Conservation (phyloP, 2,113 vertebrate genomes). For the Pedionomus torquatus region DNA sequence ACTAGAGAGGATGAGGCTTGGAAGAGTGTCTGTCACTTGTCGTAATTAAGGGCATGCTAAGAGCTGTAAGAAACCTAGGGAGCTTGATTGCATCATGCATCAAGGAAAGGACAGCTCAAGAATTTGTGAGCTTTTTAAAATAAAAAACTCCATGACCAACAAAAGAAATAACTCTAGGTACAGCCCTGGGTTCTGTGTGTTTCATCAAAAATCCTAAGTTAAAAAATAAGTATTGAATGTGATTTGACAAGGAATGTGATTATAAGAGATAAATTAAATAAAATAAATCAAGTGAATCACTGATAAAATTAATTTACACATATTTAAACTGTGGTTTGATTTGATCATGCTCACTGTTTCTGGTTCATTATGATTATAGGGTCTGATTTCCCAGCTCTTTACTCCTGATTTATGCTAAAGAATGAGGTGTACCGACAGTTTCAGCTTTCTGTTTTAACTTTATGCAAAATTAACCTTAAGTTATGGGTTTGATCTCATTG, state of each 20-base stretch:
- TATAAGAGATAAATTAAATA: neutral
- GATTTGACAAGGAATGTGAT: neutral
- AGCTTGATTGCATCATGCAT: neutral
- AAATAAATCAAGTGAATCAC: neutral
- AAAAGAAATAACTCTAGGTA: constrained; percentile 6
- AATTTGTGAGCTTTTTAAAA: neutral
- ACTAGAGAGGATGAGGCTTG: neutral
- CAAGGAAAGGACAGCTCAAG: neutral
- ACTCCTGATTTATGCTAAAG: neutral
- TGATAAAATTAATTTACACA: constrained; percentile 1
- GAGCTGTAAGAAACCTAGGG: neutral
- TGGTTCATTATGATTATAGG: neutral
- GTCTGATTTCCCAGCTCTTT: neutral
- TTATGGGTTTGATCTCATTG: neutral
- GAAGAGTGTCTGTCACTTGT: neutral
- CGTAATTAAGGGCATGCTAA: neutral
- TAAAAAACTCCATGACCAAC: neutral
- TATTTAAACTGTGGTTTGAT: constrained; percentile 11
- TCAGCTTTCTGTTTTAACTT: neutral
- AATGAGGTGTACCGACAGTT: neutral
- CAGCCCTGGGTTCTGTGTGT: neutral
- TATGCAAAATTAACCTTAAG: neutral
- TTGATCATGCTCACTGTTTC: constrained; percentile 26
- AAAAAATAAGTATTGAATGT: neutral
- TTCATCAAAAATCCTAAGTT: neutral